Conservation (phyloP, 2,113 vertebrate species). For the Dromaius novaehollandiae region DNA sequence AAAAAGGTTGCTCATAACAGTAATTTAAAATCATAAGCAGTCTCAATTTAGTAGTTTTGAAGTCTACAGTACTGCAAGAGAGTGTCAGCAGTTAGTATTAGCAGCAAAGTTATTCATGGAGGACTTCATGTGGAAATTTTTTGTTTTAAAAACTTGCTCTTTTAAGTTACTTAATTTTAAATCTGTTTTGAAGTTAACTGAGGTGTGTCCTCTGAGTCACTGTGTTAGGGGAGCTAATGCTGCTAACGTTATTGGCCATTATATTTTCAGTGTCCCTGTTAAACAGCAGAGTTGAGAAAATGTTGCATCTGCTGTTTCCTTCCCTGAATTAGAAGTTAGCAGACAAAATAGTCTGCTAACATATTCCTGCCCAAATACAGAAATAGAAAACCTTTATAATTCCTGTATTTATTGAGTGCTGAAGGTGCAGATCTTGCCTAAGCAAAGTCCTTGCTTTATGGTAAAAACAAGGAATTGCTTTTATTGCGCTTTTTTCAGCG, state of each 20-base stretch:
- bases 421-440: constrained; percentile 1
- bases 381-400: neutral
- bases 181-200: neutral
- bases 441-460: neutral
- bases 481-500: neutral
- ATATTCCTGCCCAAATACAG: neutral
- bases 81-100: neutral
- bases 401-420: neutral
- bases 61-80: neutral
- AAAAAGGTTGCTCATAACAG: neutral
- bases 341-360: neutral
- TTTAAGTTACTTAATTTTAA: neutral
- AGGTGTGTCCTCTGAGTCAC: neutral
- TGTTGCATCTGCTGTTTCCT: neutral
- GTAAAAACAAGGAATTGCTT: neutral
- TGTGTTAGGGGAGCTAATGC: neutral
- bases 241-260: accelerated
- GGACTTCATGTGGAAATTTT: neutral
- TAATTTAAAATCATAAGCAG: neutral
- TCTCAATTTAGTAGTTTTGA: neutral
- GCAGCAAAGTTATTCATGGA: neutral
- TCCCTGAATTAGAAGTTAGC: neutral
- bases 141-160: neutral
- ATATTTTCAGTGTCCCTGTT: neutral
- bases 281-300: neutral